phyloP scores from a whole-genome alignment of 2,113 vertebrate species.

The Neomonachus schauinslandi region DNA sequence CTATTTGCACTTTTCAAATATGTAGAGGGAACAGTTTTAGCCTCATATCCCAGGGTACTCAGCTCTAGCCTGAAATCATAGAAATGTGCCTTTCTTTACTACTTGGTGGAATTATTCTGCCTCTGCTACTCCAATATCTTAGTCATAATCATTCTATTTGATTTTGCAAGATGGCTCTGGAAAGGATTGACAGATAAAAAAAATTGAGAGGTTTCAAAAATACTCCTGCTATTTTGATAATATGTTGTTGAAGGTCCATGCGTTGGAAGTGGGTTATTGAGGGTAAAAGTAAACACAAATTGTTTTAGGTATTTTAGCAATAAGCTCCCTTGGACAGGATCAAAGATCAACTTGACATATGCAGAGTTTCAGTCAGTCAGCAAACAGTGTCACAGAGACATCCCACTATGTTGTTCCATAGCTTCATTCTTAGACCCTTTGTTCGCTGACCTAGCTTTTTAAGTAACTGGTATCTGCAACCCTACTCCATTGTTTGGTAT shows the following conservation, averaged over 20 bases:
- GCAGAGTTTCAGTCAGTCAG: background rate
- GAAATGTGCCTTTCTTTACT: conserved; percentile 27
- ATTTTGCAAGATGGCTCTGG: conserved; percentile 52
- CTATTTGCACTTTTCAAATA: background rate
- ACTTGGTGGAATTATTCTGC: background rate
- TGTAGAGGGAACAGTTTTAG: background rate
- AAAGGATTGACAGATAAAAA: background rate
- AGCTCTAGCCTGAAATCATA: background rate
- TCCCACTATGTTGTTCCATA: background rate
- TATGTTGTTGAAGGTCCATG: background rate
- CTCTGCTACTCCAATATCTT: background rate
- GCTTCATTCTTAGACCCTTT: background rate
- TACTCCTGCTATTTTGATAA: conserved; percentile 44
- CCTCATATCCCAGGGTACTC: background rate
- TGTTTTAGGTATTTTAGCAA: conserved; percentile 51
- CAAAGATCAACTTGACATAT: background rate
- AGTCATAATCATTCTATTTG: conserved; percentile 41
- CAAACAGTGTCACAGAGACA: background rate
- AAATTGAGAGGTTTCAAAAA: conserved; percentile 20
- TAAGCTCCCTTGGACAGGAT: conserved; percentile 30
- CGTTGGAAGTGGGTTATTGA: background rate
- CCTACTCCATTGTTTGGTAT: conserved; percentile 32
- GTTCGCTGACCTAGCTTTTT: conserved; percentile 13
- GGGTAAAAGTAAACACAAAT: conserved; percentile 31
- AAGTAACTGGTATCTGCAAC: conserved; percentile 45